Percentiles rank a stretch among this genome's conserved stretches.
These are phyloP conservation scores for Cichlasoma orientale DNA, from an alignment of 2,797 vertebrate species.

Conservation along the genomic window DNA sequence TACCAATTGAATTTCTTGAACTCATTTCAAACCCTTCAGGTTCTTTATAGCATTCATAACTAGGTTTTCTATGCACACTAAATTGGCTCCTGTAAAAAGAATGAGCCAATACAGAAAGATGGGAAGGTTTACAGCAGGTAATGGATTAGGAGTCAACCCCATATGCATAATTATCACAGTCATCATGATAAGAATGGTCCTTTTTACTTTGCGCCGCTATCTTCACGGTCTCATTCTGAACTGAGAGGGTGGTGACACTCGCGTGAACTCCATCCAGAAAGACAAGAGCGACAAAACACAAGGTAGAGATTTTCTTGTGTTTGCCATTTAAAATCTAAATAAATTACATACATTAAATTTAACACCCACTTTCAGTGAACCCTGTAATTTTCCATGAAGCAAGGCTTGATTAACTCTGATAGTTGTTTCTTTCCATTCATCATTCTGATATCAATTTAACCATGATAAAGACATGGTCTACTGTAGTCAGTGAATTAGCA, in stretches of 20 bases:
- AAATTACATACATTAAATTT: constrained; percentile 51
- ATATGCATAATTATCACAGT: constrained; percentile 69
- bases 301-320: constrained; percentile 22
- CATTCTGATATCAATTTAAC: constrained; percentile 67
- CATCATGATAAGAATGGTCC: constrained; percentile 55
- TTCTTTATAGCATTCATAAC: constrained; percentile 73
- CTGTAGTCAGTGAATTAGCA: constrained; percentile 79
- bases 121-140: constrained; percentile 63
- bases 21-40: constrained; percentile 44
- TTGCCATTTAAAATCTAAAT: constrained; percentile 43
- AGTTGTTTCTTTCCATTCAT: constrained; percentile 36
- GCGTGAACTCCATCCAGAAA: constrained; percentile 25
- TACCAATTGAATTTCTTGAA: constrained; percentile 57
- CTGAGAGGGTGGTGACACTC: constrained; percentile 30
- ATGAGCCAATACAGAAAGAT: constrained; percentile 59
- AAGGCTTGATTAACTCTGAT: constrained; percentile 58
- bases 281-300: constrained; percentile 5
- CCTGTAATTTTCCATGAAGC: constrained; percentile 55
- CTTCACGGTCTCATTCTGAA: constrained; percentile 53
- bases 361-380: constrained; percentile 38
- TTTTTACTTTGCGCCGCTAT: constrained; percentile 37
- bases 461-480: constrained; percentile 59
- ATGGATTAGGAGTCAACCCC: constrained; percentile 61
- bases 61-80: constrained; percentile 45
- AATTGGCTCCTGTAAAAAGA: constrained; percentile 64